A percentile compares a stretch with the other conserved stretches of the same genome.
Evolutionary conservation across 30 jellyfish, hydroid and myxozoan genomes (phyloP).

Genomic region (Rhopilema esculentum): DNA sequence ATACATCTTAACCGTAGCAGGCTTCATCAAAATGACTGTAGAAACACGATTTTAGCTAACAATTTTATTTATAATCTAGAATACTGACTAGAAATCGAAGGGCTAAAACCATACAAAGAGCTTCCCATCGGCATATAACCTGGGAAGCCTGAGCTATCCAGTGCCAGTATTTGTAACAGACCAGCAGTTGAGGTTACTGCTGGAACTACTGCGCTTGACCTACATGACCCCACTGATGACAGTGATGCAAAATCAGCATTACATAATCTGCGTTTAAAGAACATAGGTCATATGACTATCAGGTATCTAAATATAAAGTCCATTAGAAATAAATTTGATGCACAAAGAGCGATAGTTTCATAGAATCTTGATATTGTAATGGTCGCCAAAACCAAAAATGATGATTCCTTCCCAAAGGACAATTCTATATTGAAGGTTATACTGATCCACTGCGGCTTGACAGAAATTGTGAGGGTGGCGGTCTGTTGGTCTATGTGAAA

Average conservation of each 20-base stretch:
- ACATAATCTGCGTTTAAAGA: conserved; percentile 1
- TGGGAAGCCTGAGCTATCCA: not conserved
- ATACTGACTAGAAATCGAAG: not conserved
- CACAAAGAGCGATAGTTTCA: conserved; percentile 6
- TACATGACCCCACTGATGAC: not conserved
- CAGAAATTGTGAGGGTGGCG: not conserved
- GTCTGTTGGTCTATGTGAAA: not conserved
- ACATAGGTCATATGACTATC: conserved; percentile 20
- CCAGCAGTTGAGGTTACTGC: not conserved
- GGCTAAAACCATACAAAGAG: not conserved
- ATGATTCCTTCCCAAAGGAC: conserved; percentile 23
- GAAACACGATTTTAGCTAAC: no score
- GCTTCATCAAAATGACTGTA: no score
- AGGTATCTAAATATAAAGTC: conserved; percentile 23
- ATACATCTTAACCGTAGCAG: no score
- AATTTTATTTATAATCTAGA: no score
- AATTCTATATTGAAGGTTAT: not conserved
- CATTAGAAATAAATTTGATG: conserved; percentile 20
- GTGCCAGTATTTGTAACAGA: not conserved
- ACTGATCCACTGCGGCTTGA: not conserved
- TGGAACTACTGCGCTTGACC: not conserved
- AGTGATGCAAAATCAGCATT: not conserved
- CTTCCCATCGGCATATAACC: not conserved
- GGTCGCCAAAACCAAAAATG: conserved; percentile 19
- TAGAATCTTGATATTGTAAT: conserved; percentile 24